Evolutionary conservation across 2,113 vertebrate genomes (phyloP), one percentile per base, ranked within the genome.

Genomic region (Bubo scandiacus): DNA sequence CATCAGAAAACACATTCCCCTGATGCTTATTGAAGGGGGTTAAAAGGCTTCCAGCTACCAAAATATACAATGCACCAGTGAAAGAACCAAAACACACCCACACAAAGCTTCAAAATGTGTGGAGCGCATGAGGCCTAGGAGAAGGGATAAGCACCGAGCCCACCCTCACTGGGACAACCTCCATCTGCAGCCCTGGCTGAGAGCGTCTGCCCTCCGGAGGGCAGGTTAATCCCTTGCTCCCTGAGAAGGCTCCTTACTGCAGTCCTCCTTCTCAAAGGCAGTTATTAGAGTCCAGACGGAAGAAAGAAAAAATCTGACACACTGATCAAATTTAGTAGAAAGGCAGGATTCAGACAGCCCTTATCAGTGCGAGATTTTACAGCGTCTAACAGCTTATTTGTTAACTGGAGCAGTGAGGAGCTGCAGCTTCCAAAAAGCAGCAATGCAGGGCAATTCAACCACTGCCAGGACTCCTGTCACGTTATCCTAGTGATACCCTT

Each of bases 361-460:
- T 92, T 38, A 73, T 82, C 92, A 87, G 43, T 1, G 73, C 62
- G 79, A 72, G 74, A 9, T 83, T 86, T 90, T 59, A 92, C 40
- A 86, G 77, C 3, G 1, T 61, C 91, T 77, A 89, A 80, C 78
- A 83, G 94, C 85, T 85, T 89, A 84, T 89, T 96, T 94, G 91
- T 83, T 88, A 93, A 83, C 58, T 38, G 75, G 78, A 94, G 91
- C 70, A 66, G 63, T 3, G 49, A 96, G 45, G 88, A 94, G 45
- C 80, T 75, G 92, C 92, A 89, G 87, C 91, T 93, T 88, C 81
- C 93, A 72, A 91, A 94, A 80, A 93, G 75, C 42, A 9, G 85
- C 88, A 89, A 61, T 94, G 86, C 94, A 94, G 83, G 95, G 81
- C 91, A 78, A 73, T 81, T 90, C 92, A 94, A 83, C 51, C 58